A percentile compares a stretch with the other conserved stretches of the same genome.
Evolutionary conservation across 2,797 vertebrate genomes (phyloP).

Genomic region (Acomys russatus): DNA sequence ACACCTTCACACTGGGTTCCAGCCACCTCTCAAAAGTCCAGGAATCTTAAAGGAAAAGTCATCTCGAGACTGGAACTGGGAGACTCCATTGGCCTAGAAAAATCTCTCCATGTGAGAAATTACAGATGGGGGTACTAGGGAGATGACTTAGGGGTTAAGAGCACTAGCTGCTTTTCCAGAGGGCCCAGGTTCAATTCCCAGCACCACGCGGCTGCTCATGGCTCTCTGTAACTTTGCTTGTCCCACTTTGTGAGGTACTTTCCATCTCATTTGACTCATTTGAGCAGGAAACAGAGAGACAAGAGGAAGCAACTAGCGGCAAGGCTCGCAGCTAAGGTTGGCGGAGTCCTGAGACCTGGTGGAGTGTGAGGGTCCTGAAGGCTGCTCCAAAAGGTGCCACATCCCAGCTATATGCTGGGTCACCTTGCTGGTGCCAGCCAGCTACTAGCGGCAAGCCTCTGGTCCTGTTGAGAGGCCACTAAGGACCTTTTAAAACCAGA

Average conservation of each 20-base stretch:
- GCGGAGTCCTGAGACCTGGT: neutral
- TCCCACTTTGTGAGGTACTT: neutral
- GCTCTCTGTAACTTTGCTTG: neutral
- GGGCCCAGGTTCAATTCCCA: neutral
- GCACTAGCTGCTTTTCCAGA: neutral
- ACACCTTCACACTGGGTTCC: constrained; percentile 41
- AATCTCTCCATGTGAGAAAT: constrained; percentile 11
- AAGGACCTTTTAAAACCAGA: too few species aligned
- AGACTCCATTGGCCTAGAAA: constrained; percentile 35
- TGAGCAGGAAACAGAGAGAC: neutral
- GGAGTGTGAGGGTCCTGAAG: neutral
- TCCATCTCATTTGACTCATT: neutral
- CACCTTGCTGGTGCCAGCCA: neutral
- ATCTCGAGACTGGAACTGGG: neutral
- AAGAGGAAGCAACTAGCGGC: neutral
- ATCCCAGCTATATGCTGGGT: neutral
- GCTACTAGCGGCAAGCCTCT: neutral
- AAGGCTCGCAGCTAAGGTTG: neutral
- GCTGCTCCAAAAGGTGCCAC: neutral
- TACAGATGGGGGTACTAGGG: neutral
- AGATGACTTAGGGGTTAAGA: neutral
- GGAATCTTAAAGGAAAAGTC: constrained; percentile 16
- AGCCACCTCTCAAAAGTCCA: neutral
- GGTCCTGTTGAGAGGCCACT: too few species aligned
- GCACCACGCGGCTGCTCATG: neutral